Evolutionary conservation across 2,797 vertebrate genomes (phyloP), one percentile per base, ranked within the genome.

Genomic region (Tragopan temminckii): DNA sequence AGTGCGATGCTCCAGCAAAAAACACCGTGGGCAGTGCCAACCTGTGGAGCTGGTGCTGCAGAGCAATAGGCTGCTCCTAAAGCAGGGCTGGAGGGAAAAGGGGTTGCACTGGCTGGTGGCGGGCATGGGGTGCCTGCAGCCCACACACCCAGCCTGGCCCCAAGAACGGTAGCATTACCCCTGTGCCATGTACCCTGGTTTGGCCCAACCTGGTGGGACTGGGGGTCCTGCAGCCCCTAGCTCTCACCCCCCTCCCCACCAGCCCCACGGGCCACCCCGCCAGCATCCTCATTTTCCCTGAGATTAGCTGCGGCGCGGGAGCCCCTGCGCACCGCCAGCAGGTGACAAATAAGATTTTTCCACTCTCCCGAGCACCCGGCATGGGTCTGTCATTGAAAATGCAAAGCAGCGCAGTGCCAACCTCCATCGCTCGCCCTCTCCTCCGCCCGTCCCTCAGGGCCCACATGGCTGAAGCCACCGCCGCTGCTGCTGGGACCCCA

Each of bases 261-360:
- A 62, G 58, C 17, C 21, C 21, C 15, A 0, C 2, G 3, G 94
- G 91, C 93, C 88, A 80, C 94, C 95, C 96, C 1, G 11, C 96
- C 10, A 1, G 94, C 94, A 95, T 93, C 87, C 87, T 93, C 87
- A 80, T 91, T 89, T 89, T 94, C 91, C 92, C 85, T 45, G 24
- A 93, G 94, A 95, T 94, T 94, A 92, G 72, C 72, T 0, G 21
- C 85, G 27, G 89, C 50, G 79, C 96, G 55, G 90, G 95, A 94
- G 95, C 82, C 92, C 94, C 96, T 18, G 80, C 11, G 10, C 91
- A 95, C 66, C 89, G 38, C 91, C 96, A 96, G 96, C 96, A 94
- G 97, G 97, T 96, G 96, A 97, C 97, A 97, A 97, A 97, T 97
- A 97, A 96, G 95, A 97, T 97, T 96, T 97, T 97, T 97, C 96